Conservation (phyloP, 23 tunicate genomes). For the Styela plicata region DNA sequence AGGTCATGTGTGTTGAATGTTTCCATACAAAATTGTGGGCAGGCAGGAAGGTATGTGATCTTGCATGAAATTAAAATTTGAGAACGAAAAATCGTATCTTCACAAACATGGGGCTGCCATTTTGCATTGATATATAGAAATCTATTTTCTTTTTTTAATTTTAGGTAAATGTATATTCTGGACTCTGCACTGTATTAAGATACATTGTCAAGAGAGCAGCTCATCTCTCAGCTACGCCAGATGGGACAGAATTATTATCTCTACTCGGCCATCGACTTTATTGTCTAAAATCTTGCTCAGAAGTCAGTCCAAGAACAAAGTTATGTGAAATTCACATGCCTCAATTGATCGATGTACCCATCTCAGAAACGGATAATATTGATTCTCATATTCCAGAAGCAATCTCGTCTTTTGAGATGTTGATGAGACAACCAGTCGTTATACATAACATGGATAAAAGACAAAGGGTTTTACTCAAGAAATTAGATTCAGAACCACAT, state of each 20-base stretch:
- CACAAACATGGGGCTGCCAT: too few species aligned
- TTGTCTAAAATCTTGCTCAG: conserved; percentile 77
- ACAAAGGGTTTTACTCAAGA: conserved; percentile 69
- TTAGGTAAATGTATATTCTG: conserved; percentile 47
- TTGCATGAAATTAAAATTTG: too few species aligned
- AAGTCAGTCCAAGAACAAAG: conserved; percentile 69
- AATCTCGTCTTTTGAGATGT: conserved; percentile 35
- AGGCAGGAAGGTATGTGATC: too few species aligned
- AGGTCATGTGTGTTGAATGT: too few species aligned
- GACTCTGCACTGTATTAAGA: conserved; percentile 69
- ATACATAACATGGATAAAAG: conserved; percentile 94
- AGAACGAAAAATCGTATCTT: too few species aligned
- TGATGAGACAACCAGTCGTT: conserved; percentile 63
- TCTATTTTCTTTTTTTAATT: too few species aligned
- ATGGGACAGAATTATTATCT: not conserved
- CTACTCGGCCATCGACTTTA: conserved; percentile 74
- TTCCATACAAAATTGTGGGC: too few species aligned
- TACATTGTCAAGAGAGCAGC: conserved; percentile 36
- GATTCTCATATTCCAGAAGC: conserved; percentile 32
- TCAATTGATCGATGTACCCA: conserved; percentile 33
- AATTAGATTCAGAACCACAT: conserved; percentile 7
- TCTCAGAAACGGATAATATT: not conserved
- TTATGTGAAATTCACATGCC: conserved; percentile 75
- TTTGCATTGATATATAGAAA: too few species aligned
- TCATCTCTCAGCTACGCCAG: not conserved